These are phyloP conservation scores for Ischnura elegans DNA, from an alignment of 2,888 invertebrate genomes.

Conservation along the genomic window DNA sequence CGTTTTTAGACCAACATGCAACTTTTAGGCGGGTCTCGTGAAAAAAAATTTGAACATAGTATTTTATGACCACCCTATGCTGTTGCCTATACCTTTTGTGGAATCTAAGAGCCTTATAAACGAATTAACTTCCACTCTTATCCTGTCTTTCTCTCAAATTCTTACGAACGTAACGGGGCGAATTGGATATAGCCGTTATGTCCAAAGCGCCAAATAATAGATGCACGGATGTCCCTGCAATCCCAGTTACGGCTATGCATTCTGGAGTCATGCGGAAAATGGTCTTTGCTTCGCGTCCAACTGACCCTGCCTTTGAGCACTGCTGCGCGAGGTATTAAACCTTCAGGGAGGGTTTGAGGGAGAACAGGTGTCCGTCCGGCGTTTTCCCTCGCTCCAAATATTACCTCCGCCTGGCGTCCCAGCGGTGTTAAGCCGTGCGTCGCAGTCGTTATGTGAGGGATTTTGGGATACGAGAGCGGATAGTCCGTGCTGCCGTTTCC, in stretches of 20 bases:
- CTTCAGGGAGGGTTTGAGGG: not conserved
- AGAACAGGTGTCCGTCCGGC: not conserved
- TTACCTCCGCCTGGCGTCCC: not conserved
- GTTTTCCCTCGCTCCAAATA: not conserved
- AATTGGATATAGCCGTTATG: not conserved
- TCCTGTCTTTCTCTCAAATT: not conserved
- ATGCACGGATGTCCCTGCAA: not conserved
- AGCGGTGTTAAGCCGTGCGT: not conserved
- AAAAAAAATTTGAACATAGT: no score
- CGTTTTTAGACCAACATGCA: no score
- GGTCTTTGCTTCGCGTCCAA: not conserved
- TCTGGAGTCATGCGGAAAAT: no score
- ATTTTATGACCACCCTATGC: no score
- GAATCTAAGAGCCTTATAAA: not conserved
- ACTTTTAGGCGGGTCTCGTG: no score
- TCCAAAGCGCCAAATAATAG: not conserved
- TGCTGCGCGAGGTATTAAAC: not conserved
- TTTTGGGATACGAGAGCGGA: not conserved
- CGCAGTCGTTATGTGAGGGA: not conserved
- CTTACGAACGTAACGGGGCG: not conserved
- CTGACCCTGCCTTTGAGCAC: not conserved
- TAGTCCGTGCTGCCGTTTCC: not conserved
- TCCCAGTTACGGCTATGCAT: not conserved
- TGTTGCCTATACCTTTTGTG: no score
- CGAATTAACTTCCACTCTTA: no score